These are phyloP conservation scores for Panagrolaimus sp. DNA, from an alignment of 1,140 invertebrate genomes.

Conservation along the genomic window DNA sequence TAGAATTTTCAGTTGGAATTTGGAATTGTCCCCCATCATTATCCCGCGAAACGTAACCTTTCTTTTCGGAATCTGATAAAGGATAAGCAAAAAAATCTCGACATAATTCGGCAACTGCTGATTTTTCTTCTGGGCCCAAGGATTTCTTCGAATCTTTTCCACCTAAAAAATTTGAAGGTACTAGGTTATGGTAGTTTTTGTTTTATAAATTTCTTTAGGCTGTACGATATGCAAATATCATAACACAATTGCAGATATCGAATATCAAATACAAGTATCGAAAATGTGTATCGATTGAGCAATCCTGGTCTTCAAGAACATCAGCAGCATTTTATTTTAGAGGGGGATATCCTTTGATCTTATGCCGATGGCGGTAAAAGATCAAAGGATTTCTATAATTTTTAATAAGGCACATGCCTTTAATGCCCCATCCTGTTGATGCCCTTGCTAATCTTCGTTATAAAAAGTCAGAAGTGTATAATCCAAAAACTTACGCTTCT, in stretches of 20 bases:
- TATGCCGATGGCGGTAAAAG: too few species aligned
- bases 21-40: background rate
- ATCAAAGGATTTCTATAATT: too few species aligned
- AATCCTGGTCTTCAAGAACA: too few species aligned
- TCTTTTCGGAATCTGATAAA: background rate
- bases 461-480: background rate
- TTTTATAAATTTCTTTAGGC: background rate
- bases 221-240: too few species aligned
- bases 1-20: slow-evolving; percentile 5
- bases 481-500: slow-evolving; percentile 29
- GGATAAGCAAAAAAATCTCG: slow-evolving; percentile 20
- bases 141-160: slow-evolving; percentile 48
- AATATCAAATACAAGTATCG: too few species aligned
- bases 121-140: slow-evolving; percentile 37
- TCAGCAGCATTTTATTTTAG: too few species aligned
- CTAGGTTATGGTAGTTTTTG: background rate
- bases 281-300: too few species aligned
- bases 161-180: background rate
- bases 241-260: too few species aligned
- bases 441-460: too few species aligned
- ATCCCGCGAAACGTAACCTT: slow-evolving; percentile 19
- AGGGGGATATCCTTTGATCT: too few species aligned
- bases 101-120: slow-evolving; percentile 15
- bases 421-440: too few species aligned
- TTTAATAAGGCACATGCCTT: too few species aligned